Conservation (phyloP, 2,113 vertebrate species). For the Alligator mississippiensis region DNA sequence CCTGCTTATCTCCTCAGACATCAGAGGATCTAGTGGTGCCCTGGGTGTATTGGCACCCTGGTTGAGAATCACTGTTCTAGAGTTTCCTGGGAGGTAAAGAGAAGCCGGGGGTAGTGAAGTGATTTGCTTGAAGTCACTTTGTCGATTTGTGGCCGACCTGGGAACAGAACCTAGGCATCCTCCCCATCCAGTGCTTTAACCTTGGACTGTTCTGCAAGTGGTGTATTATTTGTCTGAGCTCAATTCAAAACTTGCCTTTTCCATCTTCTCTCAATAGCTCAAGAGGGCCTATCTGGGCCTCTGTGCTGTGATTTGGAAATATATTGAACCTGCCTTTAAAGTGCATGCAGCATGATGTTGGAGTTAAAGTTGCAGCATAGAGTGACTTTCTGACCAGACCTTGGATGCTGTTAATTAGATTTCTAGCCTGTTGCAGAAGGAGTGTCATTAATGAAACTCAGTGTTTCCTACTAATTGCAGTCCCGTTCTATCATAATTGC, state of each 20-base stretch:
- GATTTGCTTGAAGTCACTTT: background rate
- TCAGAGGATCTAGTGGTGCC: too few species aligned
- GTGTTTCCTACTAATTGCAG: constrained; percentile 20
- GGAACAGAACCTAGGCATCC: background rate
- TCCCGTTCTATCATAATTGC: constrained; percentile 8
- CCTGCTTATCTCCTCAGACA: too few species aligned
- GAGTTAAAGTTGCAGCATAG: too few species aligned
- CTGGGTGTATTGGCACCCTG: too few species aligned
- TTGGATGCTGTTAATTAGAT: constrained; percentile 21
- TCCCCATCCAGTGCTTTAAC: background rate
- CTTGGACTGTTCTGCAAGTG: background rate
- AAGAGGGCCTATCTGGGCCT: background rate
- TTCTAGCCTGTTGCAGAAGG: constrained; percentile 14
- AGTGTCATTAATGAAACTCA: constrained; percentile 14
- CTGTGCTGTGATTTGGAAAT: background rate
- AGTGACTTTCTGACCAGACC: background rate
- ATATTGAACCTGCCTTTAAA: background rate
- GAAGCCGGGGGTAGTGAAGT: background rate
- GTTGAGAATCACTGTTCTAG: too few species aligned
- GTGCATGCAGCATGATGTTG: background rate
- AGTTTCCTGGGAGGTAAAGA: background rate
- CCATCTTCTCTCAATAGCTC: background rate
- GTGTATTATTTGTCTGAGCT: fast-evolving
- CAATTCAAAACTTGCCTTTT: background rate
- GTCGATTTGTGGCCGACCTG: background rate